Conservation (phyloP, 2,113 vertebrate species). For the Tragulus kanchil region DNA sequence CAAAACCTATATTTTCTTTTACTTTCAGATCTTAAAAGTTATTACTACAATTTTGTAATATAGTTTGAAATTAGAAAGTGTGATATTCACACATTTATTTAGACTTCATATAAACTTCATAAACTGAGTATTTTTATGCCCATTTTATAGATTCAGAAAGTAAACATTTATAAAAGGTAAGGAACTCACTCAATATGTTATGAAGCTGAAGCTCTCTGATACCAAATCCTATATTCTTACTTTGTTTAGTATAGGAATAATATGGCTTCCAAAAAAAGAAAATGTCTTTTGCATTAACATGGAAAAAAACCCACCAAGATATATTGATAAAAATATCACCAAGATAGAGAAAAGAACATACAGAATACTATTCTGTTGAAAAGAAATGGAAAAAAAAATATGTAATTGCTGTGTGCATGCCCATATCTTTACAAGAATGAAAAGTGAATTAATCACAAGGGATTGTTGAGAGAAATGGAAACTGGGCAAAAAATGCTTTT, state of each 20-base stretch:
- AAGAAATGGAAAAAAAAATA: neutral
- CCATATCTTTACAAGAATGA: slow-evolving; percentile 32
- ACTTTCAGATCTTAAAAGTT: no score
- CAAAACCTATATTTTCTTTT: no score
- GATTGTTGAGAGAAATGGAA: slow-evolving; percentile 40
- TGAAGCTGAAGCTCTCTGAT: neutral
- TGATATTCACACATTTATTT: neutral
- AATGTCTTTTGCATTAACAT: neutral
- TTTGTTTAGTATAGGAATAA: neutral
- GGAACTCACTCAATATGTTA: neutral
- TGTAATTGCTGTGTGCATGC: slow-evolving; percentile 17
- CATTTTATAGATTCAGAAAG: slow-evolving; percentile 33
- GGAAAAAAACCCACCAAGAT: slow-evolving; percentile 21
- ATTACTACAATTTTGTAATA: neutral
- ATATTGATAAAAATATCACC: neutral
- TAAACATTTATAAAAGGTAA: slow-evolving; percentile 12
- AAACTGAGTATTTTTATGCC: neutral
- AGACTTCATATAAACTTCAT: neutral
- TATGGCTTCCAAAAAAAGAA: neutral
- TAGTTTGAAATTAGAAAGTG: no score
- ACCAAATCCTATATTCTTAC: neutral
- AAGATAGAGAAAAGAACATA: neutral
- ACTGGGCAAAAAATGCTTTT: slow-evolving; percentile 16
- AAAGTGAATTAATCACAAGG: slow-evolving; percentile 26
- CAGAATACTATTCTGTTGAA: neutral